A percentile compares a stretch with the other conserved stretches of the same genome.
These are phyloP conservation scores for Erpetoichthys calabaricus DNA, from an alignment of 2,797 vertebrate species.

Conservation along the genomic window DNA sequence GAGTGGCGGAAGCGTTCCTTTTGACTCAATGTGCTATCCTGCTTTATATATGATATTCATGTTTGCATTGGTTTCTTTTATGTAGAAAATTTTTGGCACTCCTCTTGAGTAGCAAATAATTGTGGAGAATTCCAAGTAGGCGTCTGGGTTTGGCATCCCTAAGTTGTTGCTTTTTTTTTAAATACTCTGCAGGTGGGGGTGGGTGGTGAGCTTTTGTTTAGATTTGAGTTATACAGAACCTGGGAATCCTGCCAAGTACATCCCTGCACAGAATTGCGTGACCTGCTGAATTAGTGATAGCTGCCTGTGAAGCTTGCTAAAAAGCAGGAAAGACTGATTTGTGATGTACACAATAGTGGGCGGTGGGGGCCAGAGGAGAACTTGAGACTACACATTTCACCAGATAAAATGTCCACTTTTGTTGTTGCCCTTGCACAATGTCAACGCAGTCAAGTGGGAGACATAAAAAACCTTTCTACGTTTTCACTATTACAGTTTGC, in stretches of 20 bases:
- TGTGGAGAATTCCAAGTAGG: too few species aligned
- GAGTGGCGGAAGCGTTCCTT: too few species aligned
- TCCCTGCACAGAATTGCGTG: background rate
- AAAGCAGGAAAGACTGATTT: slow-evolving; percentile 11
- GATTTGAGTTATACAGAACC: background rate
- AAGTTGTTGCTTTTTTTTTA: too few species aligned
- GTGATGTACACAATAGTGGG: slow-evolving; percentile 8
- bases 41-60: too few species aligned
- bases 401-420: slow-evolving; percentile 21
- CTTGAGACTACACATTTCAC: slow-evolving; percentile 5
- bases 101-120: too few species aligned
- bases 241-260: background rate
- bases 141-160: too few species aligned
- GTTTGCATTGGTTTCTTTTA: too few species aligned
- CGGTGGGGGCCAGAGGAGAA: slow-evolving; percentile 6
- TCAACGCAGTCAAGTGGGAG: slow-evolving; percentile 34
- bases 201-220: too few species aligned
- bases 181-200: too few species aligned
- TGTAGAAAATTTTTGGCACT: too few species aligned
- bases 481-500: background rate
- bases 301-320: slow-evolving; percentile 1
- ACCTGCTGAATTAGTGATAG: background rate
- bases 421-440: slow-evolving; percentile 38
- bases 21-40: too few species aligned
- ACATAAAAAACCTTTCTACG: too few species aligned